Conservation (phyloP, 2,888 invertebrate genomes). For the Dascillus cervinus region DNA sequence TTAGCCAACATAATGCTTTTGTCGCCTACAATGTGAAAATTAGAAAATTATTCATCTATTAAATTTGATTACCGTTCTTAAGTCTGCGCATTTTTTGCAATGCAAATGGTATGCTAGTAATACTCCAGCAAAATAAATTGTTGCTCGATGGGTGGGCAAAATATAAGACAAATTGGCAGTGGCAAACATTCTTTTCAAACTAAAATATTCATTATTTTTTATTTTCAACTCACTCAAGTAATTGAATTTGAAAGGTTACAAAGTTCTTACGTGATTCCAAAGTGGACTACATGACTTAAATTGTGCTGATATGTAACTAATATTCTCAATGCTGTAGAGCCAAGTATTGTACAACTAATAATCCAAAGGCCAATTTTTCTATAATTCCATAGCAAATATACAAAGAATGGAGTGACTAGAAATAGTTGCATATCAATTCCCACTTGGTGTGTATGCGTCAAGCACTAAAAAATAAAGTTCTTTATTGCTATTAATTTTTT, state of each 20-base stretch:
- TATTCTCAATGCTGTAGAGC: conserved; percentile 52
- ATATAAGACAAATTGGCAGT: conserved; percentile 59
- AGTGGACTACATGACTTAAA: conserved; percentile 56
- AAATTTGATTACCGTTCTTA: neutral
- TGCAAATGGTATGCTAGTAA: conserved; percentile 48
- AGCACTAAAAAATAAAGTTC: conserved; percentile 42
- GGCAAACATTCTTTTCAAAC: conserved; percentile 53
- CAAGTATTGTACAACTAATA: conserved; percentile 40
- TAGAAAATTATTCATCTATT: conserved; percentile 17
- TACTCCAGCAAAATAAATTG: conserved; percentile 57
- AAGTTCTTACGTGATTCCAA: conserved; percentile 57
- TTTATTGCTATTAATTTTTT: conserved; percentile 1
- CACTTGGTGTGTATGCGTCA: conserved; percentile 61
- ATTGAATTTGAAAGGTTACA: conserved; percentile 3
- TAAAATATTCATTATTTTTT: conserved; percentile 28
- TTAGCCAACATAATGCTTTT: conserved; percentile 42
- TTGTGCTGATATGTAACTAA: conserved; percentile 49
- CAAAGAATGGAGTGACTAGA: conserved; percentile 50
- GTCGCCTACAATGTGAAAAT: conserved; percentile 44
- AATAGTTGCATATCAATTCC: conserved; percentile 63
- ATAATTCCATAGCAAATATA: conserved; percentile 49
- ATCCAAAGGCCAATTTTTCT: conserved; percentile 44
- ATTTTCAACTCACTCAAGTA: neutral
- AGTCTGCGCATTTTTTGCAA: conserved; percentile 10
- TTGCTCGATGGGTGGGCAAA: conserved; percentile 54